Percentiles rank a stretch among this genome's conserved stretches.
phyloP scores from a whole-genome alignment of 1,140 invertebrate species.

The Tetramorium alpestre region DNA sequence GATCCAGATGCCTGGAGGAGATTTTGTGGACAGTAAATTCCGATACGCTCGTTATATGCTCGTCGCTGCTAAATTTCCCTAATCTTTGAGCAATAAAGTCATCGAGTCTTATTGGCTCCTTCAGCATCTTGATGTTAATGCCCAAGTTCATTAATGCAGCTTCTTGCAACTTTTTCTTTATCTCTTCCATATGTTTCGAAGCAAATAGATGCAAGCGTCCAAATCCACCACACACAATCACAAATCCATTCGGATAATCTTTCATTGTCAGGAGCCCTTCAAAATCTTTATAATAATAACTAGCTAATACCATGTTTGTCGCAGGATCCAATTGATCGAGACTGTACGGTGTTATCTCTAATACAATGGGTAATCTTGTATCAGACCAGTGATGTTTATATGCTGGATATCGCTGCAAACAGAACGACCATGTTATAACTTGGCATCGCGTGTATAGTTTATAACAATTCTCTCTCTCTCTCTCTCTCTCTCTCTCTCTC shows the following conservation, averaged over 20 bases:
- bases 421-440: too few species aligned
- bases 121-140: constrained; percentile 93
- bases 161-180: constrained; percentile 94
- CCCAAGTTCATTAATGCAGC: constrained; percentile 92
- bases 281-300: constrained; percentile 97
- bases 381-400: constrained; percentile 99
- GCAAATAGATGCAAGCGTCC: constrained; percentile 96
- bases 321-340: constrained; percentile 96
- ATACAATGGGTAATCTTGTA: constrained; percentile 92
- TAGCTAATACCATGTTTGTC: constrained; percentile 92
- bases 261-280: constrained; percentile 91
- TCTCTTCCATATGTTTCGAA: constrained; percentile 92
- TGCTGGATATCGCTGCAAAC: constrained; percentile 93
- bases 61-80: constrained; percentile 94
- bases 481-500: too few species aligned
- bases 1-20: constrained; percentile 91
- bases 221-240: constrained; percentile 95
- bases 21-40: constrained; percentile 97
- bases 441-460: too few species aligned
- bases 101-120: constrained; percentile 93
- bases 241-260: constrained; percentile 93
- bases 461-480: neutral
- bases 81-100: constrained; percentile 95
- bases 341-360: constrained; percentile 96
- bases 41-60: constrained; percentile 95